Base-by-base conservation (phyloP, 2,888 invertebrate genomes). In the Abrostola triplasia region DNA sequence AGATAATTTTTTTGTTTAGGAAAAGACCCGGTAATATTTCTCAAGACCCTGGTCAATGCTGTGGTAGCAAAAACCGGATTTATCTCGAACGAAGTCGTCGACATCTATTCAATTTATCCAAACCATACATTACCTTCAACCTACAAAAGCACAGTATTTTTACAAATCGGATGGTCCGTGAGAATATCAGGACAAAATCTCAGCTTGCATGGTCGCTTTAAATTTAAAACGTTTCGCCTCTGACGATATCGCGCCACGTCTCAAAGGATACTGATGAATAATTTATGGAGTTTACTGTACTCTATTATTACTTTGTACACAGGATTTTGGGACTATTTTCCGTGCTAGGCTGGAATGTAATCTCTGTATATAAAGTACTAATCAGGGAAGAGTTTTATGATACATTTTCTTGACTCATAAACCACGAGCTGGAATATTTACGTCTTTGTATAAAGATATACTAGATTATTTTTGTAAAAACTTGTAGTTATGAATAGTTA, bases 141-240 rank as follows among this genome's bases (percentile, higher is more conserved):
- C 35, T 36, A 24, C 24, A 24, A 24, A 24, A 24, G 24, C 1
- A 24, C 24, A 24, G 24, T 24, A 24, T 24, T 11, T 11, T 36
- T 13, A 37, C 9, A 51, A 51, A 37, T 37, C 13, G 10, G n/a
- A 52, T 52, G 52, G 24, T 13, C 10, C 38, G 48, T n/a, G 12
- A 55, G 58, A 74, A 53, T 63, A 74, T 75, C 57, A 24, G 57
- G 6, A 47, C 48, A 56, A 48, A 72, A 72, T 76, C 76, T 60
- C 50, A 37, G 54, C 67, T 13, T 35, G 47, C 35, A 44, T 76
- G 42, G 71, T 24, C 54, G 72, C 11, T 76, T 76, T 76, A 76
- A 76, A 76, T 76, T 76, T 73, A 72, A 73, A 76, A 66, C 74
- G 64, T 7, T 73, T 59, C 58, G 42, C 58, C 35, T 63, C 44